Evolutionary conservation across 2,888 invertebrate species (phyloP).

Genomic region (Alloscopus bannaensis): DNA sequence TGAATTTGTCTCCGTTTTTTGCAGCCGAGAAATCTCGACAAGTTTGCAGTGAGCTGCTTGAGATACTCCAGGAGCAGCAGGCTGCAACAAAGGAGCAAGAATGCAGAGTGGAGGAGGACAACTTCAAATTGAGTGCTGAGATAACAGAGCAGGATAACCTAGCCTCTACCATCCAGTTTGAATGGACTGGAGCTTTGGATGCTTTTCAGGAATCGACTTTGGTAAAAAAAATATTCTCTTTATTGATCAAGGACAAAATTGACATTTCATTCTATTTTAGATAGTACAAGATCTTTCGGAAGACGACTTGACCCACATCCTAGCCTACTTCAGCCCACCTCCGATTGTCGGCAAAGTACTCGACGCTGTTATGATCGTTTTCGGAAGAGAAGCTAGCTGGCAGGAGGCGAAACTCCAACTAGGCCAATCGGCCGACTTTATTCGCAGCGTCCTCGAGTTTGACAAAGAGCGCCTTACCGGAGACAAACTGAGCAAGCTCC

Average conservation of each 20-base stretch:
- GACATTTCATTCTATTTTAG: neutral
- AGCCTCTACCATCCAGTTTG: conserved; percentile 15
- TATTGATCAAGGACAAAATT: neutral
- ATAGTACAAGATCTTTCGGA: conserved; percentile 31
- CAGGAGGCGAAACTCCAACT: conserved; percentile 46
- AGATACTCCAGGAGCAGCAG: conserved; percentile 16
- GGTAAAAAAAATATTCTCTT: no score
- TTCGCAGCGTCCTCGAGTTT: conserved; percentile 33
- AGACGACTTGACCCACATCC: conserved; percentile 47
- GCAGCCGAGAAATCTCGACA: neutral
- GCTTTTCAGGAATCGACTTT: conserved; percentile 25
- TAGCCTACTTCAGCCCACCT: conserved; percentile 32
- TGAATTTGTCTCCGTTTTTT: neutral
- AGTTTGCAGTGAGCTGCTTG: conserved; percentile 15
- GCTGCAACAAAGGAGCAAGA: conserved; percentile 9
- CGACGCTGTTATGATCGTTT: conserved; percentile 49
- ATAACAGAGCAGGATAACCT: conserved; percentile 34
- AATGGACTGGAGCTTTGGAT: conserved; percentile 44
- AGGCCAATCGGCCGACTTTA: conserved; percentile 45
- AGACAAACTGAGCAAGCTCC: conserved; percentile 27
- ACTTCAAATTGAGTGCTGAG: conserved; percentile 14
- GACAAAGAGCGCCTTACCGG: conserved; percentile 35
- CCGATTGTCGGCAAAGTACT: conserved; percentile 39
- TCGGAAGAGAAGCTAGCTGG: conserved; percentile 33
- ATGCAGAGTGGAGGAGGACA: conserved; percentile 2